phyloP scores from a whole-genome alignment of 2,113 vertebrate genomes.

The Crotalus viridis region DNA sequence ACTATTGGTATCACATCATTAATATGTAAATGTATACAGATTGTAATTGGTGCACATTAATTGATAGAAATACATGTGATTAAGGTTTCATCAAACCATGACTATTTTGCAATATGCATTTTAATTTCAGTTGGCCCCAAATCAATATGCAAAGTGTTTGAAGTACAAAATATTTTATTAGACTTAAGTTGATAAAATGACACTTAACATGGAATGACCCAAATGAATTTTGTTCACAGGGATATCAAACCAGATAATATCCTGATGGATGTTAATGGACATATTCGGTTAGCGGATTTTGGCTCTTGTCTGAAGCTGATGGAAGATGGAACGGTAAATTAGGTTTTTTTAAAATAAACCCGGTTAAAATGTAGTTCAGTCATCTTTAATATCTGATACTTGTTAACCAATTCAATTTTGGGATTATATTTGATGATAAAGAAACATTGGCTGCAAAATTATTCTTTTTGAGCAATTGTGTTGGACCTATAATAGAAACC shows the following conservation, averaged over 20 bases:
- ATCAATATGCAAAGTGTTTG: neutral
- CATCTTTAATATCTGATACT: constrained; percentile 20
- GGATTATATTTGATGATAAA: neutral
- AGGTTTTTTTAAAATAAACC: constrained; percentile 12
- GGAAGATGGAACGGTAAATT: constrained; percentile 95
- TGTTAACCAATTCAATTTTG: neutral
- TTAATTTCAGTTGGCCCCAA: neutral
- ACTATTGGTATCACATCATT: neutral
- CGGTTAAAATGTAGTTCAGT: constrained; percentile 8
- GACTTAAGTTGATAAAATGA: neutral
- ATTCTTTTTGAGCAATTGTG: neutral
- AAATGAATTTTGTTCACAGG: constrained; percentile 70
- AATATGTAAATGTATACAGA: neutral
- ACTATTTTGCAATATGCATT: neutral
- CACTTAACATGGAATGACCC: neutral
- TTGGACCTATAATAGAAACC: neutral
- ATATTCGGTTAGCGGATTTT: constrained; percentile 98
- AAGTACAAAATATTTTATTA: neutral
- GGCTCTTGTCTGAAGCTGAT: constrained; percentile 97
- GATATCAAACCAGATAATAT: constrained; percentile 99
- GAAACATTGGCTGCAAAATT: neutral
- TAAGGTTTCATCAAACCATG: neutral
- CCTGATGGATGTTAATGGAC: constrained; percentile 97
- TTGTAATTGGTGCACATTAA: neutral
- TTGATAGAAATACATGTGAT: neutral